These are phyloP conservation scores for Amblyopsis hoosieri DNA, from an alignment of 2,797 vertebrate genomes.

Conservation along the genomic window DNA sequence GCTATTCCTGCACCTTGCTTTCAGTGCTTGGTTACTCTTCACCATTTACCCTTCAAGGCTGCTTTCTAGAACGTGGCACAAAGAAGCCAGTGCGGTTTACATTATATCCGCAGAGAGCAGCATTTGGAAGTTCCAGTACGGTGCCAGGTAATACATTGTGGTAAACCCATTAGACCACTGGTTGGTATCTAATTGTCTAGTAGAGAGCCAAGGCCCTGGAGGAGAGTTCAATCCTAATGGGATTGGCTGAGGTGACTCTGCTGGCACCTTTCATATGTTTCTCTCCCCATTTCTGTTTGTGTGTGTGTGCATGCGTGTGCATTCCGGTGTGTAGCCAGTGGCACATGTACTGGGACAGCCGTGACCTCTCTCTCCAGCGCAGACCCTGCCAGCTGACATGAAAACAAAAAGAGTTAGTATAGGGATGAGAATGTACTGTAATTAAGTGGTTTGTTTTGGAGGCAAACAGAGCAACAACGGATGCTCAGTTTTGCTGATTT, in stretches of 20 bases:
- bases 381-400: slow-evolving; percentile 18
- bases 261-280: neutral
- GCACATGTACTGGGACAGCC: slow-evolving; percentile 15
- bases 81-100: slow-evolving; percentile 18
- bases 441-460: slow-evolving; percentile 27
- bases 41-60: neutral
- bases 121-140: slow-evolving; percentile 11
- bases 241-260: slow-evolving; percentile 56
- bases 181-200: slow-evolving; percentile 78
- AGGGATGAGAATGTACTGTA: slow-evolving; percentile 1
- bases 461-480: slow-evolving; percentile 11
- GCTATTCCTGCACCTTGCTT: too few species aligned
- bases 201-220: slow-evolving; percentile 59
- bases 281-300: neutral
- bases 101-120: slow-evolving; percentile 11
- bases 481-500: slow-evolving; percentile 29
- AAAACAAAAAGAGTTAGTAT: slow-evolving; percentile 8
- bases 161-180: slow-evolving; percentile 73
- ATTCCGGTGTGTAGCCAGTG: slow-evolving; percentile 7
- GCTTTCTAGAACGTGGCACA: slow-evolving; percentile 10
- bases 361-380: slow-evolving; percentile 23
- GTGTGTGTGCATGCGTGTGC: neutral
- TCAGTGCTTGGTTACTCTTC: too few species aligned
- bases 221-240: slow-evolving; percentile 69
- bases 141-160: slow-evolving; percentile 66